These are phyloP conservation scores for Icerya purchasi DNA, from an alignment of 2,888 invertebrate genomes.

Conservation along the genomic window DNA sequence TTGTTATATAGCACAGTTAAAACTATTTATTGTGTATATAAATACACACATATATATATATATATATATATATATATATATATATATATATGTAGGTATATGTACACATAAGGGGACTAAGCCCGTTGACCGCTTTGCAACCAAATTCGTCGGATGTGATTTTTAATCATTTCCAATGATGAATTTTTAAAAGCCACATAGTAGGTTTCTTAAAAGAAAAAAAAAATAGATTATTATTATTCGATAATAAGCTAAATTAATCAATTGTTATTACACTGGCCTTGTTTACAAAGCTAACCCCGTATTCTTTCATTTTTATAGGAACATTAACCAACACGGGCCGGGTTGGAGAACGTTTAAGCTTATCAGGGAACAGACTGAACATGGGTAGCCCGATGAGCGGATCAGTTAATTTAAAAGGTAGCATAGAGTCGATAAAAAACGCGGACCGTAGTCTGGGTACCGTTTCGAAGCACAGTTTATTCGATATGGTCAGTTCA, in stretches of 20 bases:
- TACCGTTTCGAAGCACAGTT: conserved; percentile 38
- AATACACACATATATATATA: background rate
- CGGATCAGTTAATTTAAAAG: conserved; percentile 14
- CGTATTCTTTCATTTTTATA: conserved; percentile 2
- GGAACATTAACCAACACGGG: conserved; percentile 23
- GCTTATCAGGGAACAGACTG: conserved; percentile 31
- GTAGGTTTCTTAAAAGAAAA: no score
- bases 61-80: background rate
- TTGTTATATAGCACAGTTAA: no score
- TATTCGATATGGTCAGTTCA: conserved; percentile 51
- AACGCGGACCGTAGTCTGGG: conserved; percentile 18
- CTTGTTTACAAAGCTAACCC: background rate
- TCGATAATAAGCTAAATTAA: no score
- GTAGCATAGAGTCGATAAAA: background rate
- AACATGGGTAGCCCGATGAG: conserved; percentile 29
- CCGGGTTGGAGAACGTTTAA: conserved; percentile 32
- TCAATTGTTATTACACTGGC: background rate
- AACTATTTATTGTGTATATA: no score
- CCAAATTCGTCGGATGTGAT: no score
- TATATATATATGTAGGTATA: background rate
- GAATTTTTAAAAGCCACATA: no score
- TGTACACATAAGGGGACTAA: background rate
- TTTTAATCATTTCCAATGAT: no score
- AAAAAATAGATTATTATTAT: no score
- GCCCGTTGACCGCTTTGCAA: no score